These are phyloP conservation scores for Protaetia brevitarsis DNA, from an alignment of 1,140 invertebrate species.

Conservation along the genomic window DNA sequence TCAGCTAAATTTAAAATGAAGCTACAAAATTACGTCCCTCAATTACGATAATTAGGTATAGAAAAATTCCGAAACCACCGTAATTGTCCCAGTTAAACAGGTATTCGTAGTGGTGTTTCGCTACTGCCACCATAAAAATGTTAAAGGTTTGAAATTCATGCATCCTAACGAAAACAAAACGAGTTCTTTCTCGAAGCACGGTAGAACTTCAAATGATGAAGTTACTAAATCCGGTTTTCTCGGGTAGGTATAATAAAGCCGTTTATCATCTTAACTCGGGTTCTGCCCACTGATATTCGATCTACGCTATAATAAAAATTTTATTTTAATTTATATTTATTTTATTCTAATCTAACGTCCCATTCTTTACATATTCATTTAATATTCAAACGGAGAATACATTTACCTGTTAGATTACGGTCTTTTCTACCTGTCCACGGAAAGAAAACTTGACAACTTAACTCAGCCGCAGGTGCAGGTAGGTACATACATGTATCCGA, in stretches of 20 bases:
- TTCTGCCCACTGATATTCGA: slow-evolving; percentile 41
- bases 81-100: not conserved
- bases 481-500: too few relatives aligned
- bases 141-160: slow-evolving; percentile 4
- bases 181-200: not conserved
- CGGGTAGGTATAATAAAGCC: slow-evolving; percentile 41
- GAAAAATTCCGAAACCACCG: not conserved
- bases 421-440: not conserved
- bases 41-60: not conserved
- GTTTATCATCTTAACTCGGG: slow-evolving; percentile 40
- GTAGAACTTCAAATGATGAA: slow-evolving; percentile 38
- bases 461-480: too few relatives aligned
- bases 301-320: slow-evolving; percentile 35
- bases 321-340: slow-evolving; percentile 36
- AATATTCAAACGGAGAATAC: slow-evolving; percentile 3
- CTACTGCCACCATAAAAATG: slow-evolving; percentile 5
- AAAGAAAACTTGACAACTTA: not conserved
- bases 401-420: not conserved
- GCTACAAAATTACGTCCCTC: not conserved
- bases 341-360: slow-evolving; percentile 31
- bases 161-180: slow-evolving; percentile 18
- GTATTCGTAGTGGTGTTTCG: not conserved
- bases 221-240: slow-evolving; percentile 42
- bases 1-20: not conserved
- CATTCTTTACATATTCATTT: slow-evolving; percentile 1